phyloP scores from a whole-genome alignment of 2,113 vertebrate species.

The Nestor notabilis region DNA sequence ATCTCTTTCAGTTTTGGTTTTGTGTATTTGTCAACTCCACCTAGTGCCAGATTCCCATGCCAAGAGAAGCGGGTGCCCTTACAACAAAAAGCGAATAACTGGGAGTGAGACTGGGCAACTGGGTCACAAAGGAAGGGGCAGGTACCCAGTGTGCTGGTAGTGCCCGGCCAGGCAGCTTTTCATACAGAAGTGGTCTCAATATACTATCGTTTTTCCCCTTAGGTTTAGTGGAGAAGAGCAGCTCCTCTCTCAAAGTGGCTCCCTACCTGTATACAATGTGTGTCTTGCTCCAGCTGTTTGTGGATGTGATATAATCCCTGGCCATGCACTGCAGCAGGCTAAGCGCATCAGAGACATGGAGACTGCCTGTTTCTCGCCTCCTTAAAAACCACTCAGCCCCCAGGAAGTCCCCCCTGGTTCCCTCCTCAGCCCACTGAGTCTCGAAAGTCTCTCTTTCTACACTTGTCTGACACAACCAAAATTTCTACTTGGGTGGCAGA shows the following conservation, averaged over 20 bases:
- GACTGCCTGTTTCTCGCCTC: background rate
- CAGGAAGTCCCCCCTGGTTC: background rate
- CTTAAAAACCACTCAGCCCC: background rate
- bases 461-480: conserved; percentile 55
- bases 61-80: background rate
- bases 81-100: background rate
- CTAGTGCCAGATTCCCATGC: background rate
- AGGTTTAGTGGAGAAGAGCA: background rate
- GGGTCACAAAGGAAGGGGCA: background rate
- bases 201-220: background rate
- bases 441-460: background rate
- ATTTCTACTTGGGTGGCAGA: conserved; percentile 63
- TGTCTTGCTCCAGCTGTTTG: background rate
- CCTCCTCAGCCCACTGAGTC: background rate
- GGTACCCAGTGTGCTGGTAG: background rate
- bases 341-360: background rate
- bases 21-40: background rate
- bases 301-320: background rate
- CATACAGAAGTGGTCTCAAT: background rate
- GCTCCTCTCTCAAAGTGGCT: background rate
- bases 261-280: background rate
- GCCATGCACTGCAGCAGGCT: background rate
- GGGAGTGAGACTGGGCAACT: background rate
- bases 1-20: background rate
- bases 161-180: background rate